Evolutionary conservation across 2,888 invertebrate genomes (phyloP), one percentile per base, ranked within the genome.

Genomic region (Meiosimyza platycephala): DNA sequence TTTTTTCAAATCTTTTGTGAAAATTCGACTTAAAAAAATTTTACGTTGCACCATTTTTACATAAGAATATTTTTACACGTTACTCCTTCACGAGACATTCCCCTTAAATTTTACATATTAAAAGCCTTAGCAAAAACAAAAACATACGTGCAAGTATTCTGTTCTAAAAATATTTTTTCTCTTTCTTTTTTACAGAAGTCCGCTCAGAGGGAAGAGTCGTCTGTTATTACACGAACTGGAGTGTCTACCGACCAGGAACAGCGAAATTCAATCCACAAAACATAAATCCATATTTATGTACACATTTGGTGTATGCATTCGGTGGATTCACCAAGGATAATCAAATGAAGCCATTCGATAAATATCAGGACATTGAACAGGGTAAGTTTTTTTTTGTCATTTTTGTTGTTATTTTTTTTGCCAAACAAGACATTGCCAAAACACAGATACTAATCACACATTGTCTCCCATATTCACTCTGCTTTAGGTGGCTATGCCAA

Each of bases 301-400:
- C 96, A 52, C 96, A 97, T 90, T 90, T 97, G 79, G 92, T 97
- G 78, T 97, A 97, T 87, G 96, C 96, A 7, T 97, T 97, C 85
- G 96, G 95, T 69, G 96, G 96, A 28, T 94, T 96, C 85, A 95
- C 95, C 75, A 95, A 95, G 87, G 96, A 96, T 84, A 96, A 95
- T 87, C 93, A 94, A 18, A 89, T 97, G 80, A 95, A 95, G 80
- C 96, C 96, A 1, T 97, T 96, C 85, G 97, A 97, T 88, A 96
- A 96, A 85, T 97, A 97, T 86, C 97, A 97, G 88, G 97, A 97
- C 85, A 93, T 97, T 83, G 97, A 97, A 84, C 96, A 97, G 92
- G 96, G 96, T 95, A 81, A 79, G 82, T 59, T 48, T 40, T 12
- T 11, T 51, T 1, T 16, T 57, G 54, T 51, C 11, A 60, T 18